Conservation (phyloP, 2,797 vertebrate genomes). For the Trachurus trachurus region DNA sequence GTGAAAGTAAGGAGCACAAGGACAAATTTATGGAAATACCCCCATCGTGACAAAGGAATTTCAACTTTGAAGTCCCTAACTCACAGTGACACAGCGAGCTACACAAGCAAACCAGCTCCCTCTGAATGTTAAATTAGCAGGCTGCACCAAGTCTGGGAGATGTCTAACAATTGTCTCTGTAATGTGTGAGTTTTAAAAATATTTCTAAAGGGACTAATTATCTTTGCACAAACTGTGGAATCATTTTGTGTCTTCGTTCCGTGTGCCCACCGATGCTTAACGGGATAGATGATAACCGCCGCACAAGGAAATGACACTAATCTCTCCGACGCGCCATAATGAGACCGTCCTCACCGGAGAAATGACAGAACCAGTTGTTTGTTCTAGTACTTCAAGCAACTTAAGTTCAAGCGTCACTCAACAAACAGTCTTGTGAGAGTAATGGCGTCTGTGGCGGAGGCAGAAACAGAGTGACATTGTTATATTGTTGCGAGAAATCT, state of each 20-base stretch:
- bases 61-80: slow-evolving; percentile 34
- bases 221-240: slow-evolving; percentile 11
- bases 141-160: slow-evolving; percentile 2
- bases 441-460: slow-evolving; percentile 10
- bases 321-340: slow-evolving; percentile 9
- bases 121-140: slow-evolving; percentile 41
- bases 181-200: slow-evolving; percentile 11
- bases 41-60: slow-evolving; percentile 28
- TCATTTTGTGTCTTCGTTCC: slow-evolving; percentile 2
- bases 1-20: neutral
- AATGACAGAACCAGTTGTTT: slow-evolving; percentile 19
- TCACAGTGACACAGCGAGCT: slow-evolving; percentile 14
- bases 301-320: slow-evolving; percentile 10
- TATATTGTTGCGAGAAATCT: neutral
- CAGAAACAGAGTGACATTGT: neutral
- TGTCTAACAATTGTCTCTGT: neutral
- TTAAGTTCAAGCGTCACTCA: slow-evolving; percentile 21
- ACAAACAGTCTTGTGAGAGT: slow-evolving; percentile 5
- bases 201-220: slow-evolving; percentile 28
- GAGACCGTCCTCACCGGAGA: slow-evolving; percentile 7
- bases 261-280: neutral
- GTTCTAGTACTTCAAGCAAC: slow-evolving; percentile 21
- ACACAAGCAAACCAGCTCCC: neutral
- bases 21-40: slow-evolving; percentile 41
- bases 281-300: neutral